These are phyloP conservation scores for Rhynchophorus ferrugineus DNA, from an alignment of 1,140 invertebrate genomes.

Conservation along the genomic window DNA sequence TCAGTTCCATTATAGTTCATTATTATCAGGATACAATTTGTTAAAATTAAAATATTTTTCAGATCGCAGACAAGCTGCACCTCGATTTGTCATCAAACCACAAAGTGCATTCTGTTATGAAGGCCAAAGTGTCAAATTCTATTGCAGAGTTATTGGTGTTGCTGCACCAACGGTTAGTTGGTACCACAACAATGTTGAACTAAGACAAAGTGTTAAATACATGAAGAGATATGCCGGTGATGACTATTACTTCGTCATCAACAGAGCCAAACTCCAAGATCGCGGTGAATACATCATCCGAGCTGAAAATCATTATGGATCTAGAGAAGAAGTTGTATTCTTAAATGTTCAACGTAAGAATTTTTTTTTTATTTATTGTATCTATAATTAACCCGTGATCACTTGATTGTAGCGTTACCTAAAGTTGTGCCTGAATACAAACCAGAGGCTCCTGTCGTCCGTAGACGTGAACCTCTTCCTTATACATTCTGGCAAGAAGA, in stretches of 20 bases:
- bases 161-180: constrained; percentile 92
- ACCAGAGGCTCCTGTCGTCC: constrained; percentile 61
- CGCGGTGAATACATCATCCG: constrained; percentile 95
- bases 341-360: constrained; percentile 91
- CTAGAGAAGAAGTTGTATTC: constrained; percentile 92
- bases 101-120: constrained; percentile 93
- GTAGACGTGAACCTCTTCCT: constrained; percentile 70
- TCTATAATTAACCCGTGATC: constrained; percentile 2
- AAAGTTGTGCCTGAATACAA: constrained; percentile 72
- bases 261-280: constrained; percentile 89
- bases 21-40: too few relatives aligned
- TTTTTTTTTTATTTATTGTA: constrained; percentile 8
- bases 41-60: constrained; percentile 25
- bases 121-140: constrained; percentile 95
- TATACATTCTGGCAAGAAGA: constrained; percentile 85
- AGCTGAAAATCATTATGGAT: constrained; percentile 97
- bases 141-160: constrained; percentile 90
- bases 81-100: constrained; percentile 95
- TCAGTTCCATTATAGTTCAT: too few relatives aligned
- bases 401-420: constrained; percentile 59
- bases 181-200: constrained; percentile 86
- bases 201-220: constrained; percentile 97
- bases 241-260: constrained; percentile 97
- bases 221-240: constrained; percentile 97
- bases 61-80: constrained; percentile 95